Evolutionary conservation across 2,113 vertebrate species (phyloP), one percentile per base, ranked within the genome.

Genomic region (Saguinus imperator): DNA sequence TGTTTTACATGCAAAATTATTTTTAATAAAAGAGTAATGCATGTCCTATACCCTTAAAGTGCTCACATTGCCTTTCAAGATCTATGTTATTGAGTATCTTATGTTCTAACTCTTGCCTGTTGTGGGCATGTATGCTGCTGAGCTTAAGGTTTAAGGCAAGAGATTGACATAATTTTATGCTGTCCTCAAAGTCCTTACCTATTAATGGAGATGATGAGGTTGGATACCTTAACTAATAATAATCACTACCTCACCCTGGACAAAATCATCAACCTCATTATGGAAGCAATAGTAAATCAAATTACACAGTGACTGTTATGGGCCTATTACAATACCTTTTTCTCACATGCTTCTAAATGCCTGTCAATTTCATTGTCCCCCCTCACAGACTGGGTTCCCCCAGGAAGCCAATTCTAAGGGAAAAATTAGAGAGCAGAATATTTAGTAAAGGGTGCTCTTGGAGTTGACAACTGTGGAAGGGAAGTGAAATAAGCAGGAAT

Each of bases 201-300:
- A 40, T 79, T 95, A 90, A 88, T 94, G 81, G 81, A 88, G 81
- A 92, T 93, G 58, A 88, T 86, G 70, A 95, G 66, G 84, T 72
- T 68, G 91, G 77, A 73, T 18, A 88, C 57, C 87, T 97, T 95
- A 68, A 95, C 90, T 90, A 95, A 93, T 50, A 58, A 95, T 90
- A 55, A 66, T 80, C 12, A 85, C n/a, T 73, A 92, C 77, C 77
- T 88, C 61, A 82, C 5, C 61, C n/a, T 88, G 72, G 61, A 70
- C 21, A 94, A 81, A 95, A 86, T 89, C 52, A 94, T 72, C 92
- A 95, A 77, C 20, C 23, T 94, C 72, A 73, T 95, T 66, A 94
- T 70, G 43, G 92, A 96, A 96, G 21, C n/a, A 89, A 82, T 73
- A 94, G 52, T 52, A 92, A 95, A 90, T 95, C 52, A 95, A 92